A percentile compares a stretch with the other conserved stretches of the same genome.
Conservation (phyloP, 2,113 vertebrate species). For the Mola mola region DNA sequence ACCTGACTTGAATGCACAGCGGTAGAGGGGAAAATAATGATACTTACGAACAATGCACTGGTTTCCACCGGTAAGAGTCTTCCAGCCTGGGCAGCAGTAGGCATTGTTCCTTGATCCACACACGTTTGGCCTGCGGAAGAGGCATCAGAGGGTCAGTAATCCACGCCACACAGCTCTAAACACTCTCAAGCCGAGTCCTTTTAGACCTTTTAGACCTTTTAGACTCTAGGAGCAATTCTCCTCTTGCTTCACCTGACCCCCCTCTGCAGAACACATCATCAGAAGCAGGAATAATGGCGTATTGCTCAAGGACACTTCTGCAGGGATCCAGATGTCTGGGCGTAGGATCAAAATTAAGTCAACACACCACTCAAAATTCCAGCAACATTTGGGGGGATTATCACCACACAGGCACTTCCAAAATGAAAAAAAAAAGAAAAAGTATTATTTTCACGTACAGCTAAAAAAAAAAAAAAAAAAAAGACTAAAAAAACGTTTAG, state of each 20-base stretch:
- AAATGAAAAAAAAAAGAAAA: no score
- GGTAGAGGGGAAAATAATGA: neutral
- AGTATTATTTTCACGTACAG: no score
- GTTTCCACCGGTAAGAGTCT: conserved; percentile 97
- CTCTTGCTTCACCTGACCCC: neutral
- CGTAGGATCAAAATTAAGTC: neutral
- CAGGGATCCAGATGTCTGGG: neutral
- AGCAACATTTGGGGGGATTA: neutral
- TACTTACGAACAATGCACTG: conserved; percentile 99
- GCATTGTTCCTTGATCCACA: conserved; percentile 95
- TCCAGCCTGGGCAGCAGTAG: conserved; percentile 99
- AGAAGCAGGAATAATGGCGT: neutral
- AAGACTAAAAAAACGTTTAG: no score
- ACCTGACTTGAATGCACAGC: neutral
- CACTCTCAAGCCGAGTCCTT: neutral
- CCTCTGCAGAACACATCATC: neutral
- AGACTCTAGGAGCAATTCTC: no score
- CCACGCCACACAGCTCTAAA: neutral
- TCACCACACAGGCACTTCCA: neutral
- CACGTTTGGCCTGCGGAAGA: conserved; percentile 90
- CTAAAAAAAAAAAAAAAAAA: no score
- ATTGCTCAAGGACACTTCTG: conserved; percentile 9
- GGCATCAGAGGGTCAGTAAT: conserved; percentile 9
- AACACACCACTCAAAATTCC: neutral
- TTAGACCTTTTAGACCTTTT: neutral